These are phyloP conservation scores for Tipula lateralis DNA, from an alignment of 2,888 invertebrate species.

Conservation along the genomic window DNA sequence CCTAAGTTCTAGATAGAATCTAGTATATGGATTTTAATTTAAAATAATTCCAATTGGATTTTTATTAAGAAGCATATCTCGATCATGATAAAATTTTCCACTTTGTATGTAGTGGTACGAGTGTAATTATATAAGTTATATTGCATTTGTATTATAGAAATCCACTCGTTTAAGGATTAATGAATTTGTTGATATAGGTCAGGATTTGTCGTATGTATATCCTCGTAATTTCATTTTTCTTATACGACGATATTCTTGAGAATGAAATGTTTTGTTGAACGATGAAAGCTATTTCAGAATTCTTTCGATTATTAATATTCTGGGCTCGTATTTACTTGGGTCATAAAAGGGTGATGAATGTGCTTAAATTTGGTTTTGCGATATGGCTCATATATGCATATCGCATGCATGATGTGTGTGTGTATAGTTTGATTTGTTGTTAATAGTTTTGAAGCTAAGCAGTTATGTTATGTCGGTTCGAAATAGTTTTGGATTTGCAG, in stretches of 20 bases:
- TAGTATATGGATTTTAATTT: neutral
- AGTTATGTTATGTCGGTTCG: neutral
- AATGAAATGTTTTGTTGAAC: neutral
- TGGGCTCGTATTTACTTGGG: neutral
- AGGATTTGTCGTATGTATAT: neutral
- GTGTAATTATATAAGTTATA: neutral
- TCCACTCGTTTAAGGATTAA: neutral
- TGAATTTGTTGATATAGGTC: conserved; percentile 19
- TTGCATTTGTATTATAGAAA: neutral
- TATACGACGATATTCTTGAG: neutral
- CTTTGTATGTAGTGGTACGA: neutral
- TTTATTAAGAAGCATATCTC: neutral
- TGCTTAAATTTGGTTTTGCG: neutral
- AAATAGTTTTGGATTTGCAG: neutral
- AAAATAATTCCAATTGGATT: neutral
- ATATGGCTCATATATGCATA: neutral
- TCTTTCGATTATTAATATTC: neutral
- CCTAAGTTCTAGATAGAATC: neutral
- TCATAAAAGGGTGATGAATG: conserved; percentile 11
- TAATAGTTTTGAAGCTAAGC: neutral
- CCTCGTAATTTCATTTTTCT: neutral
- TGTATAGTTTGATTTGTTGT: neutral
- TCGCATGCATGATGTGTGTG: neutral
- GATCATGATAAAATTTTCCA: neutral
- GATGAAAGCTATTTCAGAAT: neutral